These are phyloP conservation scores for Linnaemya tessellans DNA, from an alignment of 2,888 invertebrate species.

Conservation along the genomic window DNA sequence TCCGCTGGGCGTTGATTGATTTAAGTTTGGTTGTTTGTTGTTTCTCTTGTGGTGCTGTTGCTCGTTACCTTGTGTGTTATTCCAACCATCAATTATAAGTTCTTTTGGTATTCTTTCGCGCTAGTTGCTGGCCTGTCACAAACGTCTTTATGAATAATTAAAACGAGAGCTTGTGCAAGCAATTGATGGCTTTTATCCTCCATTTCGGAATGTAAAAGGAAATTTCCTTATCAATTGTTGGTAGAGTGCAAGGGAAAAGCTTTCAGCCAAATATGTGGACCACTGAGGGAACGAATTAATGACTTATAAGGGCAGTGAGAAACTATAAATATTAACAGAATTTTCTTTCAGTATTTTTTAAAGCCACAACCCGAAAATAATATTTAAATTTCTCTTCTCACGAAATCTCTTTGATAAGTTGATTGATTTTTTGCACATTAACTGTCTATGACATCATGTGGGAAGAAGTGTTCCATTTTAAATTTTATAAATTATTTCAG, in stretches of 20 bases:
- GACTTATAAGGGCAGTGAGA: neutral
- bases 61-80: constrained; percentile 17
- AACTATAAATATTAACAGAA: neutral
- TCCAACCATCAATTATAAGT: constrained; percentile 51
- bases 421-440: too few species aligned
- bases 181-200: constrained; percentile 12
- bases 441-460: too few species aligned
- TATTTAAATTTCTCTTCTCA: too few species aligned
- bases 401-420: too few species aligned
- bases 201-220: neutral
- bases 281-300: neutral
- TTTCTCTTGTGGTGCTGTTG: neutral
- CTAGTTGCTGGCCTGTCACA: constrained; percentile 32
- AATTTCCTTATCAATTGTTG: constrained; percentile 25
- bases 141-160: constrained; percentile 56
- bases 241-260: neutral
- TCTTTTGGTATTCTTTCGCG: constrained; percentile 34
- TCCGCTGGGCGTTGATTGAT: constrained; percentile 60
- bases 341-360: too few species aligned
- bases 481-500: too few species aligned
- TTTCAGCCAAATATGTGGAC: constrained; percentile 13
- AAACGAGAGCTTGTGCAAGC: constrained; percentile 41
- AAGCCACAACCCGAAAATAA: too few species aligned
- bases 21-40: constrained; percentile 43
- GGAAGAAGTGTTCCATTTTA: too few species aligned